A percentile compares a stretch with the other conserved stretches of the same genome.
These are phyloP conservation scores for Sebastes miniatus DNA, from an alignment of 2,797 vertebrate genomes.

Conservation along the genomic window DNA sequence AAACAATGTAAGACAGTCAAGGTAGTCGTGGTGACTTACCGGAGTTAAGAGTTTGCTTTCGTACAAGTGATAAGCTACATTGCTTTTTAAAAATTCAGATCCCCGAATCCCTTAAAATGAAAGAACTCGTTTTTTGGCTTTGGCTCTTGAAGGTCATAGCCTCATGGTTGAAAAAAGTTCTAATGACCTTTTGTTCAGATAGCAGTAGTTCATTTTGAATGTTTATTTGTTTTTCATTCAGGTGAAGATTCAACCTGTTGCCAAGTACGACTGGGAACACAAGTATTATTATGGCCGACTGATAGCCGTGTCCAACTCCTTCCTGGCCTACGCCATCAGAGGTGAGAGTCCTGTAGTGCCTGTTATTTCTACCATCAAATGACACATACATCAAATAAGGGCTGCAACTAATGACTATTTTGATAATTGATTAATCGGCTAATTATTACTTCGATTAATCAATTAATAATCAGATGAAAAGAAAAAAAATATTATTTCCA, in stretches of 20 bases:
- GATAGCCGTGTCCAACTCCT: slow-evolving; percentile 96
- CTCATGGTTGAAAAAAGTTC: neutral
- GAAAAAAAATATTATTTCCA: too few species aligned
- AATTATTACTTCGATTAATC: neutral
- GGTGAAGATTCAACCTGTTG: slow-evolving; percentile 99
- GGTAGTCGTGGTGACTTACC: neutral
- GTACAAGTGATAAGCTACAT: neutral
- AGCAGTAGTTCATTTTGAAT: neutral
- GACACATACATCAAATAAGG: neutral
- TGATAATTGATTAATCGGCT: neutral
- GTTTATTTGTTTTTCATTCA: slow-evolving; percentile 64
- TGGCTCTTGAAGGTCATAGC: neutral
- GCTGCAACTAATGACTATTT: neutral
- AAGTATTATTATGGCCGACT: slow-evolving; percentile 98
- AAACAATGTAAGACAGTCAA: neutral
- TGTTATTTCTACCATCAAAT: neutral
- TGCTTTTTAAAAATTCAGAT: neutral
- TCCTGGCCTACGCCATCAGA: slow-evolving; percentile 96
- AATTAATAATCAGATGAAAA: neutral
- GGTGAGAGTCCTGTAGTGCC: slow-evolving; percentile 79
- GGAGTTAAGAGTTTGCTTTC: neutral
- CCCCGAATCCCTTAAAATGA: neutral
- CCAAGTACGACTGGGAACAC: slow-evolving; percentile 99
- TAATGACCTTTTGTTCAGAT: neutral
- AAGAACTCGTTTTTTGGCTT: neutral